Percentiles rank a stretch among this genome's conserved stretches.
Evolutionary conservation across 2,797 vertebrate species (phyloP).

Genomic region (Tenualosa thibaudeaui): DNA sequence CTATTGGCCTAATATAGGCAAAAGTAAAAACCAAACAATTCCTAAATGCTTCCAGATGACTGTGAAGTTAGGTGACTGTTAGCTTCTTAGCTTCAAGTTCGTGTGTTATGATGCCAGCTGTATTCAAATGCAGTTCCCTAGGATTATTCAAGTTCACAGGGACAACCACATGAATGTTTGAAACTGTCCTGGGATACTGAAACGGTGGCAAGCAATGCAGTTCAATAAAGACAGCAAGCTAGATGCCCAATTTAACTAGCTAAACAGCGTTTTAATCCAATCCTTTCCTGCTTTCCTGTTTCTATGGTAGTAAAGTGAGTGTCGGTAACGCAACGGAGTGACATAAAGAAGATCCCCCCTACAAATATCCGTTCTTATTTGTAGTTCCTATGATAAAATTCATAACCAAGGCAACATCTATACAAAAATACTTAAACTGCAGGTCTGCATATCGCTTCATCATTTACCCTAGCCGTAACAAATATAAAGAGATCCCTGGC

Average conservation of each 20-base stretch:
- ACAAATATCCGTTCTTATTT: background rate
- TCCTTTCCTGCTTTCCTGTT: background rate
- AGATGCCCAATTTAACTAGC: background rate
- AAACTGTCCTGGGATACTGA: background rate
- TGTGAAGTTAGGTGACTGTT: background rate
- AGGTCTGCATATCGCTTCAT: too few species aligned
- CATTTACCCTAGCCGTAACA: too few species aligned
- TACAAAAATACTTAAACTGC: too few species aligned
- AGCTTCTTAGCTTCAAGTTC: constrained; percentile 5
- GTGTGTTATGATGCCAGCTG: background rate
- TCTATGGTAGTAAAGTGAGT: constrained; percentile 3
- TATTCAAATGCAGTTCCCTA: background rate
- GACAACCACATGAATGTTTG: background rate
- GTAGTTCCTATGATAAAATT: background rate
- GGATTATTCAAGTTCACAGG: background rate
- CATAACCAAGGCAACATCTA: background rate
- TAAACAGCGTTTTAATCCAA: constrained; percentile 6
- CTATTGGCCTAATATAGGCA: too few species aligned
- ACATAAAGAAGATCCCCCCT: background rate
- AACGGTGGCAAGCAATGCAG: background rate
- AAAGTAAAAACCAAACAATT: too few species aligned
- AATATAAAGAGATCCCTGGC: too few species aligned
- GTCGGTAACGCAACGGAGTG: background rate
- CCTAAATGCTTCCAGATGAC: too few species aligned
- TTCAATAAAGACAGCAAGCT: background rate